Percentiles rank a stretch among this genome's conserved stretches.
Conservation (phyloP, 2,888 invertebrate species). For the Coenonympha glycerion region DNA sequence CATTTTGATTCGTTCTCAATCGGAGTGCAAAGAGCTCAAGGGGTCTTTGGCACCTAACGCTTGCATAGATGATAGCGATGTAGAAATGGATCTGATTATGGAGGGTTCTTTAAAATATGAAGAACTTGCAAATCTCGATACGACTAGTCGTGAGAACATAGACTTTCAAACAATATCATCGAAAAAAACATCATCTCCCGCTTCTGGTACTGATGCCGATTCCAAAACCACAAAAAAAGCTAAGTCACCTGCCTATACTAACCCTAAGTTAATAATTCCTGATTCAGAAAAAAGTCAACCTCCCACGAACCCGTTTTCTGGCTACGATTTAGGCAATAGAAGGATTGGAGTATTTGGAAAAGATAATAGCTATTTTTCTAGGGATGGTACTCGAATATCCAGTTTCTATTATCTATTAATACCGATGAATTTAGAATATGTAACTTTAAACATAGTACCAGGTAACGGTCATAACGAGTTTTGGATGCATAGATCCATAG, state of each 20-base stretch:
- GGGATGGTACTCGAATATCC: conserved; percentile 54
- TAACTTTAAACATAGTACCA: conserved; percentile 48
- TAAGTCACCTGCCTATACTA: conserved; percentile 36
- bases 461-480: conserved; percentile 55
- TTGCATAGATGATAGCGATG: conserved; percentile 50
- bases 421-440: conserved; percentile 56
- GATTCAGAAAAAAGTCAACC: conserved; percentile 25
- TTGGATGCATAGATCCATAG: conserved; percentile 58
- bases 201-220: conserved; percentile 34
- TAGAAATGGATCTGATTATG: conserved; percentile 54
- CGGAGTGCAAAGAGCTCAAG: conserved; percentile 40
- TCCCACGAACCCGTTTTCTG: conserved; percentile 48
- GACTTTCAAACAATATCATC: conserved; percentile 27
- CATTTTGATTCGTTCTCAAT: conserved; percentile 36
- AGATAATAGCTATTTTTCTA: conserved; percentile 56
- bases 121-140: conserved; percentile 39
- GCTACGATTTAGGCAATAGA: conserved; percentile 60
- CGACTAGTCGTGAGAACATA: conserved; percentile 28
- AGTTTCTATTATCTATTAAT: conserved; percentile 54
- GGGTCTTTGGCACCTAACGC: conserved; percentile 37
- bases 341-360: conserved; percentile 65
- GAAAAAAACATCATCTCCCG: conserved; percentile 37
- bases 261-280: conserved; percentile 36
- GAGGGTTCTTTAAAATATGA: conserved; percentile 64
- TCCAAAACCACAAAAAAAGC: conserved; percentile 45